Conservation (phyloP, 2,888 invertebrate species). For the Campoplex capitator region DNA sequence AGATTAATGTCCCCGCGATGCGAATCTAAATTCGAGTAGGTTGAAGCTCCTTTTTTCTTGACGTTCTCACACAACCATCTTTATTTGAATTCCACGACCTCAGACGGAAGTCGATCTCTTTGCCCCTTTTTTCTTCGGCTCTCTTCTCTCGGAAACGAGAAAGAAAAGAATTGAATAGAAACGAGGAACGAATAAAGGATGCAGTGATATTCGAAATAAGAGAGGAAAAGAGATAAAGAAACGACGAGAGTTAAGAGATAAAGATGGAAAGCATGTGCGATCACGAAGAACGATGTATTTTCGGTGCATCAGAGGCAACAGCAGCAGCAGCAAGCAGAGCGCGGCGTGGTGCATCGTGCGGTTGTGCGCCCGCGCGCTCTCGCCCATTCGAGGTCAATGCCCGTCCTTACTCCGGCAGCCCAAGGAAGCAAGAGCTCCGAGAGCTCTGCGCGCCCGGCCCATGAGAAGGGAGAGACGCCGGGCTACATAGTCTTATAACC, state of each 20-base stretch:
- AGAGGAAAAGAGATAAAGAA: conserved; percentile 46
- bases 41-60: background rate
- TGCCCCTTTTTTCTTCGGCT: conserved; percentile 68
- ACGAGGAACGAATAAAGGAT: conserved; percentile 43
- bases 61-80: background rate
- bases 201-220: conserved; percentile 36
- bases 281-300: conserved; percentile 70
- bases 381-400: conserved; percentile 84
- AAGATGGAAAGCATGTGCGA: conserved; percentile 62
- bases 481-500: conserved; percentile 19
- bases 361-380: conserved; percentile 82
- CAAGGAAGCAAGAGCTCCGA: conserved; percentile 77
- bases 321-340: conserved; percentile 61
- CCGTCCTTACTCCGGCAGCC: conserved; percentile 84
- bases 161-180: conserved; percentile 47
- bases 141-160: conserved; percentile 45
- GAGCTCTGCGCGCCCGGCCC: conserved; percentile 58
- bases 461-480: conserved; percentile 62
- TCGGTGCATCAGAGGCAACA: conserved; percentile 64
- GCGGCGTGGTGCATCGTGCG: conserved; percentile 81
- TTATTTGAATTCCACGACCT: conserved; percentile 48
- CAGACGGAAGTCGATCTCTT: conserved; percentile 53
- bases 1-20: background rate
- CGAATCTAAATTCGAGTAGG: background rate
- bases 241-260: conserved; percentile 49